Base-by-base conservation (phyloP, 2,797 vertebrate genomes). In the Rhabdophis nuchalis region DNA sequence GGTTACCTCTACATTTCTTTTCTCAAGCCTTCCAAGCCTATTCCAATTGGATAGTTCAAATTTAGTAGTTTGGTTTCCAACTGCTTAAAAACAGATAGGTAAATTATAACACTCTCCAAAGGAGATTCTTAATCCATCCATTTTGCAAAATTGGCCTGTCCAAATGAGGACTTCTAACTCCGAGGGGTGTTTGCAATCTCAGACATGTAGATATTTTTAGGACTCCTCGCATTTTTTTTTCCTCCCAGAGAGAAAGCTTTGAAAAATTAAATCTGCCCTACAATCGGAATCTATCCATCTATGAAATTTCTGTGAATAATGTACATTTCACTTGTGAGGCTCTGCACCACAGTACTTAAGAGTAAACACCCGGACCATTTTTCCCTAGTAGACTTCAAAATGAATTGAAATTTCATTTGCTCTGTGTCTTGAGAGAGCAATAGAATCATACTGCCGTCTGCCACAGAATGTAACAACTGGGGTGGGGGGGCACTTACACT, bases 401-500 rank as follows among this genome's bases (percentile, higher is more conserved):
- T 61, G 14, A 68, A 58, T 0, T 87, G 92, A 88, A 89, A 14
- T 85, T 32, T 18, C 54, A 85, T 20, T 4, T 85, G 14, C 41
- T 68, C 32, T 91, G 14, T 91, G 50, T 90, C 93, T 57, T 92
- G 93, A 91, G 87, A 94, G 91, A 96, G 54, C 56, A 82, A 93
- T 56, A 46, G 64, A 86, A 92, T 82, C 68, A 93, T 58, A 90
- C 86, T 53, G n/a, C 14, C 85, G 87, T n/a, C 86, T 53, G 29
- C 14, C 72, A 87, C 32, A 64, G 93, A 95, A 93, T 18, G 91
- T 87, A 85, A 60, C 50, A 90, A 82, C 57, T 0, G 61, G 9
- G 89, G 90, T 5, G 46, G 5, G 46, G 4, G 46, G 46, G 46
- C 1, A 20, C 4, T 82, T 82, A 25, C 72, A 46, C 20, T 18